Percentiles rank a stretch among this genome's conserved stretches.
Evolutionary conservation across 2,888 invertebrate species (phyloP).

Genomic region (Polymixis flavicincta): DNA sequence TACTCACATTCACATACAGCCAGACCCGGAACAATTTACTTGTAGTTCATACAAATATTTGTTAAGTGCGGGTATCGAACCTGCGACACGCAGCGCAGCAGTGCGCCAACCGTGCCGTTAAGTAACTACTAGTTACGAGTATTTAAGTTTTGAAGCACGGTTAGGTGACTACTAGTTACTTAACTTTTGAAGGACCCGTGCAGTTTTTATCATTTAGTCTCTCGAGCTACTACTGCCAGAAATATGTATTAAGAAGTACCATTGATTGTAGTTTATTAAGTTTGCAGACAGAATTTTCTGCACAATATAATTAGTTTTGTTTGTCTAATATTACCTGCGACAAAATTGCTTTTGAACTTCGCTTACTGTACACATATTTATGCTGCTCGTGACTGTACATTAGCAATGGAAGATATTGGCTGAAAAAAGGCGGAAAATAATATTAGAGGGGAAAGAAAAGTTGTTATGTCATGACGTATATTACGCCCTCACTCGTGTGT

Average conservation of each 20-base stretch:
- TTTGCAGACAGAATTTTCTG: too few species aligned
- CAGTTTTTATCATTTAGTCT: neutral
- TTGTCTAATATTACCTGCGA: neutral
- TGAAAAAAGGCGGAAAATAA: neutral
- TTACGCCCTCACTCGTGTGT: slow-evolving; percentile 16
- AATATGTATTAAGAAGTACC: neutral
- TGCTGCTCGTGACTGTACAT: neutral
- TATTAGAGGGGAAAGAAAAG: neutral
- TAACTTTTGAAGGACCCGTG: neutral
- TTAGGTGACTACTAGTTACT: too few species aligned
- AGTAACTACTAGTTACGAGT: too few species aligned
- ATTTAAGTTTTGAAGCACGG: too few species aligned
- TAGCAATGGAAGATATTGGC: neutral
- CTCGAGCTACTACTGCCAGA: neutral
- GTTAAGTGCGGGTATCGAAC: too few species aligned
- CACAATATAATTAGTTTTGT: neutral
- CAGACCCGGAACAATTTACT: too few species aligned
- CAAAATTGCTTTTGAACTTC: neutral
- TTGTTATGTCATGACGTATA: slow-evolving; percentile 22
- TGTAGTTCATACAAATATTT: too few species aligned
- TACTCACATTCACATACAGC: too few species aligned
- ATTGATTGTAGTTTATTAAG: neutral
- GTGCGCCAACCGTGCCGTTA: too few species aligned
- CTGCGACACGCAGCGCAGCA: too few species aligned
- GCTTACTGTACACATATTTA: neutral